Evolutionary conservation across 2,888 invertebrate genomes (phyloP).

Genomic region (Drosophila anomalata): DNA sequence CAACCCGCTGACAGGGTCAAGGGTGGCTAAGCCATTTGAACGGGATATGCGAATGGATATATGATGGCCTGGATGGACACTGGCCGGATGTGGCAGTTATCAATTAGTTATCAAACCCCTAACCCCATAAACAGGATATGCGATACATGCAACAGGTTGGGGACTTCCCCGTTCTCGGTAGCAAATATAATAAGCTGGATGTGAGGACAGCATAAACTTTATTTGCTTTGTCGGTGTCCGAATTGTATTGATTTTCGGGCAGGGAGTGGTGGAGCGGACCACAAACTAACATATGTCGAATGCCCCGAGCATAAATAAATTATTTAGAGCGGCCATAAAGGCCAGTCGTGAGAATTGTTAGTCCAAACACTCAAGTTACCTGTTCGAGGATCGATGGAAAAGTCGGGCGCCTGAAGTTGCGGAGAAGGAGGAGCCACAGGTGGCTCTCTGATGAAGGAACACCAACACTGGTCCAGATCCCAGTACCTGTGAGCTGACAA

Average conservation of each 20-base stretch:
- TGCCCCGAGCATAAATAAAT: conserved; percentile 11
- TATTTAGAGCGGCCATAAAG: conserved; percentile 22
- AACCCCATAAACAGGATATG: conserved; percentile 16
- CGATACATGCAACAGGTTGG: conserved; percentile 37
- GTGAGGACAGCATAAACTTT: conserved; percentile 20
- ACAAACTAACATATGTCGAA: conserved; percentile 33
- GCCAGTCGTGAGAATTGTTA: conserved; percentile 14
- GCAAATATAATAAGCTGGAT: conserved; percentile 20
- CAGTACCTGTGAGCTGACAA: not conserved
- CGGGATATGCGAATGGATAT: not conserved
- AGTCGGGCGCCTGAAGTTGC: not conserved
- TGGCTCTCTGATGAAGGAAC: conserved; percentile 4
- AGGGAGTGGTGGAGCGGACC: not conserved
- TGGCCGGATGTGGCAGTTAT: conserved; percentile 18
- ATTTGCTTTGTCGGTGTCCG: conserved; percentile 9
- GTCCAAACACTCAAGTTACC: conserved; percentile 25
- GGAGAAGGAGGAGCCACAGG: conserved; percentile 26
- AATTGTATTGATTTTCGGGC: conserved; percentile 21
- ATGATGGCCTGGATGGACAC: conserved; percentile 1
- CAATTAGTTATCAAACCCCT: conserved; percentile 23
- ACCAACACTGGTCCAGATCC: not conserved
- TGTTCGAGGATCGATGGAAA: conserved; percentile 10
- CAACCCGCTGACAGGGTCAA: conserved; percentile 33
- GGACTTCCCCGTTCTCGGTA: not conserved
- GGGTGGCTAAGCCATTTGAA: not conserved